Evolutionary conservation across 2,113 vertebrate genomes (phyloP).

Genomic region (Tonatia bakeri): DNA sequence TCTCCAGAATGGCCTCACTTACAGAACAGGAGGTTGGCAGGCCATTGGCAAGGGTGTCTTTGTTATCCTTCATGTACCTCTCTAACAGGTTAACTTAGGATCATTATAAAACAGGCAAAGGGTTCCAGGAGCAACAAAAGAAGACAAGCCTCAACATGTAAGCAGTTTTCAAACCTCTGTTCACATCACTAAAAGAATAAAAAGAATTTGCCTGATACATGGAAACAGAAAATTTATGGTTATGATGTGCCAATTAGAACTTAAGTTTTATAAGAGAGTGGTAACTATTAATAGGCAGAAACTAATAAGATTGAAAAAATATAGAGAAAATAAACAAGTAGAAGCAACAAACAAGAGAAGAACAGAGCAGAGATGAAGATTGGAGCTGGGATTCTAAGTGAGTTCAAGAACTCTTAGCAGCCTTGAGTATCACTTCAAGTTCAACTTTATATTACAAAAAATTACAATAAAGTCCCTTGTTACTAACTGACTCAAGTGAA

Average conservation of each 20-base stretch:
- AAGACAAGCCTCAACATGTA: neutral
- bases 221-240: neutral
- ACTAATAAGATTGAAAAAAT: neutral
- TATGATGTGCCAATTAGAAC: neutral
- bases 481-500: neutral
- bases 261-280: neutral
- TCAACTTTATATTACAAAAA: neutral
- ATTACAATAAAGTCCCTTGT: neutral
- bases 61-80: neutral
- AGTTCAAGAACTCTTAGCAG: neutral
- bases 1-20: neutral
- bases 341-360: neutral
- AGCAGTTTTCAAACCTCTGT: neutral
- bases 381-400: neutral
- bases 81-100: neutral
- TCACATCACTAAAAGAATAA: neutral
- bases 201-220: neutral
- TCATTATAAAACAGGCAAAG: neutral
- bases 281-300: neutral
- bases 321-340: neutral
- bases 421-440: neutral
- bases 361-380: neutral
- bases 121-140: neutral
- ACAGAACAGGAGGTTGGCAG: neutral
- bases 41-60: neutral